phyloP scores from a whole-genome alignment of 2,797 vertebrate species.

The Cynodonichthys magdalenae region DNA sequence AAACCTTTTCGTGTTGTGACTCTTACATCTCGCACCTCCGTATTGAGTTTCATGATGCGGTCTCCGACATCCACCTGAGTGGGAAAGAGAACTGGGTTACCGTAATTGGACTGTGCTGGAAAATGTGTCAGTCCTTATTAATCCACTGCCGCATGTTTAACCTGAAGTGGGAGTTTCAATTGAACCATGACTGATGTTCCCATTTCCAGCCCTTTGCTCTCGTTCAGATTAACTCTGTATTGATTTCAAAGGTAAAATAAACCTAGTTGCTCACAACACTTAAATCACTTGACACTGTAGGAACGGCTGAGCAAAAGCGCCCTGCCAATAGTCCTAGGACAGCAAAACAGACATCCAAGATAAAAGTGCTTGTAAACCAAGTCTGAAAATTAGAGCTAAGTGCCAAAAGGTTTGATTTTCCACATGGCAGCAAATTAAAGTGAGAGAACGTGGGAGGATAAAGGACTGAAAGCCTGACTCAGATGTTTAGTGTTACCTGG shows the following conservation, averaged over 20 bases:
- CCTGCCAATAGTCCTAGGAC: constrained; percentile 36
- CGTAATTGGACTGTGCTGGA: constrained; percentile 35
- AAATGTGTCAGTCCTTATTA: constrained; percentile 35
- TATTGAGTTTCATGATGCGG: constrained; percentile 98
- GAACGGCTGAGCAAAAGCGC: constrained; percentile 32
- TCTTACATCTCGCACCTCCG: constrained; percentile 94
- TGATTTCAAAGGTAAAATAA: constrained; percentile 47
- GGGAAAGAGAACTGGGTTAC: neutral
- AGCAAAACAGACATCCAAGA: constrained; percentile 39
- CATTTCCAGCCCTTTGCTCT: constrained; percentile 46
- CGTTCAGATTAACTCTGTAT: constrained; percentile 40
- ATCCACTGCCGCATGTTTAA: constrained; percentile 36
- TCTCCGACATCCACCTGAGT: constrained; percentile 94
- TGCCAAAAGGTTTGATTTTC: constrained; percentile 39
- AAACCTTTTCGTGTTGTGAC: constrained; percentile 93
- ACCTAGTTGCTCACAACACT: constrained; percentile 28
- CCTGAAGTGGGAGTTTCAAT: constrained; percentile 28
- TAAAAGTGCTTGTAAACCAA: constrained; percentile 58
- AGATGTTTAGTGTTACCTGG: constrained; percentile 82
- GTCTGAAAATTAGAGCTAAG: constrained; percentile 53
- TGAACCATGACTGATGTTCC: constrained; percentile 40
- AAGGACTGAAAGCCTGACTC: constrained; percentile 51
- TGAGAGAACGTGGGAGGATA: constrained; percentile 43
- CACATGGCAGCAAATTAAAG: constrained; percentile 60
- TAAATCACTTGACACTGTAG: constrained; percentile 34